Evolutionary conservation across 2,888 invertebrate species (phyloP).

Genomic region (Mythimna pallens): DNA sequence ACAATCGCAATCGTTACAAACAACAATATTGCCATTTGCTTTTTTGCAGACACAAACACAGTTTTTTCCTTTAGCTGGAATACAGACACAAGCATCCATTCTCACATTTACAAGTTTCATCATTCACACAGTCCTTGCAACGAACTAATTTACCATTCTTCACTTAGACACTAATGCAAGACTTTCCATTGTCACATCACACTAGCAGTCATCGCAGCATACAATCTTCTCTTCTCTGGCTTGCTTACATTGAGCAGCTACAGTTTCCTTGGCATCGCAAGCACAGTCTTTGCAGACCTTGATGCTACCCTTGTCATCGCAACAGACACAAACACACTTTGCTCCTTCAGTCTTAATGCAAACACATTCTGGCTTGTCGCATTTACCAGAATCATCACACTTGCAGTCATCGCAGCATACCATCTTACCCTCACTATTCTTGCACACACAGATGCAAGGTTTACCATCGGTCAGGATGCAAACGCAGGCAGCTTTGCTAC

Average conservation of each 20-base stretch:
- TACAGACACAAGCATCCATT: slow-evolving; percentile 40
- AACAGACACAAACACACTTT: neutral
- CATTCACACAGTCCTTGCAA: slow-evolving; percentile 63
- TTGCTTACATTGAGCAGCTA: slow-evolving; percentile 10
- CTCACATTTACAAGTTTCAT: slow-evolving; percentile 54
- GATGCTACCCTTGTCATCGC: slow-evolving; percentile 29
- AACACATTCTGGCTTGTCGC: no score
- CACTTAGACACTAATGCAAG: slow-evolving; percentile 55
- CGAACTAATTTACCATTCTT: slow-evolving; percentile 54
- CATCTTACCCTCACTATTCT: slow-evolving; percentile 26
- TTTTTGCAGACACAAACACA: slow-evolving; percentile 27
- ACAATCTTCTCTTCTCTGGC: slow-evolving; percentile 23
- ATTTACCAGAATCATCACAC: slow-evolving; percentile 20
- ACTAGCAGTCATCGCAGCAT: slow-evolving; percentile 46
- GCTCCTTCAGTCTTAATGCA: no score
- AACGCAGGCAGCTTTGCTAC: slow-evolving; percentile 66
- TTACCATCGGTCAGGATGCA: slow-evolving; percentile 65
- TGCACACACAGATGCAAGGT: slow-evolving; percentile 48
- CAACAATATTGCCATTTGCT: slow-evolving; percentile 3
- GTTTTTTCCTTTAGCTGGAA: slow-evolving; percentile 13
- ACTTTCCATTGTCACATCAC: slow-evolving; percentile 53
- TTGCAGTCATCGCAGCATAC: slow-evolving; percentile 47
- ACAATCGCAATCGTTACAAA: slow-evolving; percentile 23
- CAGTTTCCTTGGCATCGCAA: slow-evolving; percentile 31
- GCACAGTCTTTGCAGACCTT: slow-evolving; percentile 56